Evolutionary conservation across 2,888 invertebrate genomes (phyloP).

Genomic region (Beris morrisii): DNA sequence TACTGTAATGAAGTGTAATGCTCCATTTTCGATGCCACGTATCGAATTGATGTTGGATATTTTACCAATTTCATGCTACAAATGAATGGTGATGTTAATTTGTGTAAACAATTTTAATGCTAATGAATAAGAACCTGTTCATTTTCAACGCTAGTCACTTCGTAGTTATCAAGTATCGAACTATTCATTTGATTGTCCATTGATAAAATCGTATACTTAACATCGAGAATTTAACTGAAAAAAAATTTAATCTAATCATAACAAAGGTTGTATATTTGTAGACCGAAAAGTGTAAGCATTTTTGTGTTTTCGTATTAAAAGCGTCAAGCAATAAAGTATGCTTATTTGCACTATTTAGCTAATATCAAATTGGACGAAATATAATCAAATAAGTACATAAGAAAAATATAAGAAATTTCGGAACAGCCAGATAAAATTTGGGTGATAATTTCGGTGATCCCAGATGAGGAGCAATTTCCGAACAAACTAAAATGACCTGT

Average conservation of each 20-base stretch:
- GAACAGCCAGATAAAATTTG: too few relatives aligned
- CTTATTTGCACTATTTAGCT: neutral
- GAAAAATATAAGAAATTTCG: too few relatives aligned
- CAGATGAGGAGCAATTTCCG: too few relatives aligned
- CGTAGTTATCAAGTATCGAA: slow-evolving; percentile 41
- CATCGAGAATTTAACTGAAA: neutral
- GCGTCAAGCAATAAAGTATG: slow-evolving; percentile 6
- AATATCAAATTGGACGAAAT: too few relatives aligned
- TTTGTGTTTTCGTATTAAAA: neutral
- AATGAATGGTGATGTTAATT: neutral
- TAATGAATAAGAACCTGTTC: slow-evolving; percentile 23
- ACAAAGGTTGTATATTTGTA: neutral
- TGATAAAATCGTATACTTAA: neutral
- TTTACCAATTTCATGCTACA: slow-evolving; percentile 41
- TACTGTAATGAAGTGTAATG: slow-evolving; percentile 42
- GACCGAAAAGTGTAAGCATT: neutral
- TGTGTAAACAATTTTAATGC: neutral
- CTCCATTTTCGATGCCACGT: slow-evolving; percentile 40
- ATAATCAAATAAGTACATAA: too few relatives aligned
- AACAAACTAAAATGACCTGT: too few relatives aligned
- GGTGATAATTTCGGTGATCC: too few relatives aligned
- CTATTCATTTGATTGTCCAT: slow-evolving; percentile 43
- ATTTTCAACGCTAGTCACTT: slow-evolving; percentile 32
- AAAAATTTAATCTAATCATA: neutral
- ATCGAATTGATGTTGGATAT: slow-evolving; percentile 37